Percentiles rank a stretch among this genome's conserved stretches.
Evolutionary conservation across 1,140 invertebrate genomes (phyloP).

Genomic region (Luehdorfia chinensis): DNA sequence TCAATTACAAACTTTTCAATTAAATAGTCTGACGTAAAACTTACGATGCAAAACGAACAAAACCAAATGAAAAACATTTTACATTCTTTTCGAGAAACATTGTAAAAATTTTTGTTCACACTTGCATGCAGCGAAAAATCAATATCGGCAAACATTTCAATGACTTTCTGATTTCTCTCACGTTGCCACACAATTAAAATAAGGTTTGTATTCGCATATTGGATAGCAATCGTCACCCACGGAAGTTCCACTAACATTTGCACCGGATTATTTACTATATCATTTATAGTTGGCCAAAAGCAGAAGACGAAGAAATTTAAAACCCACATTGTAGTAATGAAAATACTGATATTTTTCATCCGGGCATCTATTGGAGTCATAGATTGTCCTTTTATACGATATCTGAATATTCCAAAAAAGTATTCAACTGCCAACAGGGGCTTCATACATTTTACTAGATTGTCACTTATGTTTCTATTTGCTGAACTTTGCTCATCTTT

Average conservation of each 20-base stretch:
- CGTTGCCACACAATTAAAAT: slow-evolving; percentile 24
- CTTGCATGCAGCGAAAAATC: slow-evolving; percentile 27
- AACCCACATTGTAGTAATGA: slow-evolving; percentile 18
- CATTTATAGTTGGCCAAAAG: slow-evolving; percentile 2
- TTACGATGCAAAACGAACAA: not conserved
- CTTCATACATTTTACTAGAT: slow-evolving; percentile 25
- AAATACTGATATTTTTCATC: slow-evolving; percentile 28
- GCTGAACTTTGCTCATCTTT: slow-evolving; percentile 6
- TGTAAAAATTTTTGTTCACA: not conserved
- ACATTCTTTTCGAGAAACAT: not conserved
- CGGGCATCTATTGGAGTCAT: not conserved
- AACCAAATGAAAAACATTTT: not conserved
- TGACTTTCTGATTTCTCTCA: not conserved
- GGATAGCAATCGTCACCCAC: slow-evolving; percentile 26
- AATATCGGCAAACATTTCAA: slow-evolving; percentile 30
- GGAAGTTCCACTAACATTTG: slow-evolving; percentile 33
- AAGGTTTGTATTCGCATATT: slow-evolving; percentile 31
- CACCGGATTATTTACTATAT: slow-evolving; percentile 9
- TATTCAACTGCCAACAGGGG: slow-evolving; percentile 33
- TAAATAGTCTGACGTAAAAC: not conserved
- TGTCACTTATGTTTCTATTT: slow-evolving; percentile 17
- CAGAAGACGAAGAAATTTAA: slow-evolving; percentile 19
- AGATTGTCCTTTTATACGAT: slow-evolving; percentile 2
- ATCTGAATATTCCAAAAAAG: slow-evolving; percentile 43
- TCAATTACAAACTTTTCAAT: not conserved